These are phyloP conservation scores for Lacanobia wlatinum DNA, from an alignment of 2,888 invertebrate genomes.

Conservation along the genomic window DNA sequence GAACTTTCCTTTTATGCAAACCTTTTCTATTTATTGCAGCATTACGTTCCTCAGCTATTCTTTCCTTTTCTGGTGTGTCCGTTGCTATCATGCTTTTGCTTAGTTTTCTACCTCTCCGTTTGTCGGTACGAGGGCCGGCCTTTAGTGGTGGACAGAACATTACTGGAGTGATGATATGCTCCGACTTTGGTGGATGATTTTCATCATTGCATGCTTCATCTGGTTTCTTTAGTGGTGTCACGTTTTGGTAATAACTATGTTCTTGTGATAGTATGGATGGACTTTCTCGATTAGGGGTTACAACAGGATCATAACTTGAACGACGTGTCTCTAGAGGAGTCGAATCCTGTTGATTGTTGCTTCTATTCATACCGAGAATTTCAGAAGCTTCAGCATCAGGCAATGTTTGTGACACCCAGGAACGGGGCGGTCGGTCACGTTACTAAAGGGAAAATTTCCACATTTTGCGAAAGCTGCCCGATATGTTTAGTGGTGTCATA, in stretches of 20 bases:
- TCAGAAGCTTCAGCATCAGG: background rate
- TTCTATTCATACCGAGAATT: background rate
- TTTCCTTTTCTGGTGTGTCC: background rate
- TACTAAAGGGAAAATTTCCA: conserved; percentile 10
- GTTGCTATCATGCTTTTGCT: conserved; percentile 4
- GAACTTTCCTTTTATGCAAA: background rate
- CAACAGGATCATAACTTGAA: background rate
- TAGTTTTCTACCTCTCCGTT: background rate
- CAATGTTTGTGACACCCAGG: background rate
- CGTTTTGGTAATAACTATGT: background rate
- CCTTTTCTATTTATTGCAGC: conserved; percentile 2
- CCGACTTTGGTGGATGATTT: background rate
- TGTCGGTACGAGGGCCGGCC: background rate
- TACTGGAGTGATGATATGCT: background rate
- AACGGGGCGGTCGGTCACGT: conserved; percentile 6
- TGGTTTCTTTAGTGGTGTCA: background rate
- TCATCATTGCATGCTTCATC: background rate
- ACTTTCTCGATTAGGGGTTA: conserved; percentile 1
- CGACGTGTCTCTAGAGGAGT: conserved; percentile 1
- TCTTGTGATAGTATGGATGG: background rate
- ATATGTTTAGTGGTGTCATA: conserved; percentile 7
- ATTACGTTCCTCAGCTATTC: background rate
- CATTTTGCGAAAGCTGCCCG: conserved; percentile 6
- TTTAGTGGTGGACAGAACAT: background rate
- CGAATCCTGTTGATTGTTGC: background rate